A percentile compares a stretch with the other conserved stretches of the same genome.
phyloP scores from a whole-genome alignment of 92 coral and sea anemone species.

The Zoanthus gigantus region DNA sequence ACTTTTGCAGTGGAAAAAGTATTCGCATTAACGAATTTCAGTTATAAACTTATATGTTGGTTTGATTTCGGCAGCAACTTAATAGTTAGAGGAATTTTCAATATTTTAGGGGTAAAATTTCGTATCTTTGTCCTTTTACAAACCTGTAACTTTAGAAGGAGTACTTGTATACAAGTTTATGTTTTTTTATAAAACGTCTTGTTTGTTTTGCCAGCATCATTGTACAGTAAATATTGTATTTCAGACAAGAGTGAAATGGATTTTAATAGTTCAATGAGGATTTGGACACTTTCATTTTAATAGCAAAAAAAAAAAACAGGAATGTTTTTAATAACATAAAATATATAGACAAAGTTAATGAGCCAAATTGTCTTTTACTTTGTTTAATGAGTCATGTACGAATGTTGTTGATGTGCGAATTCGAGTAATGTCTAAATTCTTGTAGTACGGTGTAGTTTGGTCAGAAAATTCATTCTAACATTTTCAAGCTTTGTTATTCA shows the following conservation, averaged over 20 bases:
- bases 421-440: neutral
- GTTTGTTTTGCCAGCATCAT: constrained; percentile 31
- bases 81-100: neutral
- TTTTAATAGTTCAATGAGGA: neutral
- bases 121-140: neutral
- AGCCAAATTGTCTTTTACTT: neutral
- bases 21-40: constrained; percentile 23
- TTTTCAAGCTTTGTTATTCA: neutral
- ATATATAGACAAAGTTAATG: neutral
- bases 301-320: neutral
- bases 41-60: neutral
- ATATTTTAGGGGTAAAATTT: constrained; percentile 1
- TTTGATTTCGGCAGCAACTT: neutral
- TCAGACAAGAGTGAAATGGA: neutral
- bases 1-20: neutral
- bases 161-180: constrained; percentile 35
- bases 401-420: neutral
- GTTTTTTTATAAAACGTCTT: constrained; percentile 26
- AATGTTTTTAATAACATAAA: neutral
- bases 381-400: neutral
- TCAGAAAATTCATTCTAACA: neutral
- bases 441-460: constrained; percentile 9
- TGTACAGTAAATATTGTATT: constrained; percentile 10
- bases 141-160: neutral
- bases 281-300: neutral